These are phyloP conservation scores for Rhinopomastus cyanomelas DNA, from an alignment of 2,113 vertebrate species.

Conservation along the genomic window DNA sequence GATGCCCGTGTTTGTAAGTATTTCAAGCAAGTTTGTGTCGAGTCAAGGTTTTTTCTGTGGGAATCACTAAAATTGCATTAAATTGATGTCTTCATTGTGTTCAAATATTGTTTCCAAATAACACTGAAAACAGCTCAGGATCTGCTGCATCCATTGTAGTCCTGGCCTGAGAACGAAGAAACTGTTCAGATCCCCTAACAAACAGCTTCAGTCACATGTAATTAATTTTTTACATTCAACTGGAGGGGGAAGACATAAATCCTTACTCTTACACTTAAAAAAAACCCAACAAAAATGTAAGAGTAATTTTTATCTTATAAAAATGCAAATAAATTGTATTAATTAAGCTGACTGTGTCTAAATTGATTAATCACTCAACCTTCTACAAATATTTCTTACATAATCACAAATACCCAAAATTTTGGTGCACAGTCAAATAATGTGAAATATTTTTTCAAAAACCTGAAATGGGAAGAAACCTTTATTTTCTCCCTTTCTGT, in stretches of 20 bases:
- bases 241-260: neutral
- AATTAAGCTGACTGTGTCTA: neutral
- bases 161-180: neutral
- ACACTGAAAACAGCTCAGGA: neutral
- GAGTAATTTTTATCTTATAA: neutral
- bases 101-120: neutral
- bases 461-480: neutral
- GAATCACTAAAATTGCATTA: neutral
- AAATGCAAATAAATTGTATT: neutral
- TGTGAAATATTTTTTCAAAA: neutral
- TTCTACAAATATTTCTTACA: neutral
- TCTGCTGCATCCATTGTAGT: neutral
- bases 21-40: neutral
- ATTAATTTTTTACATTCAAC: neutral
- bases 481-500: neutral
- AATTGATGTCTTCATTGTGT: neutral
- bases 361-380: neutral
- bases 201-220: neutral
- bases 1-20: neutral
- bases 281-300: neutral
- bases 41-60: neutral
- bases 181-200: neutral
- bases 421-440: neutral
- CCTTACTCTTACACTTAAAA: neutral
- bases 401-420: rapidly evolving